Base-by-base conservation (phyloP, 2,797 vertebrate genomes). In the Eulemur coronatus region DNA sequence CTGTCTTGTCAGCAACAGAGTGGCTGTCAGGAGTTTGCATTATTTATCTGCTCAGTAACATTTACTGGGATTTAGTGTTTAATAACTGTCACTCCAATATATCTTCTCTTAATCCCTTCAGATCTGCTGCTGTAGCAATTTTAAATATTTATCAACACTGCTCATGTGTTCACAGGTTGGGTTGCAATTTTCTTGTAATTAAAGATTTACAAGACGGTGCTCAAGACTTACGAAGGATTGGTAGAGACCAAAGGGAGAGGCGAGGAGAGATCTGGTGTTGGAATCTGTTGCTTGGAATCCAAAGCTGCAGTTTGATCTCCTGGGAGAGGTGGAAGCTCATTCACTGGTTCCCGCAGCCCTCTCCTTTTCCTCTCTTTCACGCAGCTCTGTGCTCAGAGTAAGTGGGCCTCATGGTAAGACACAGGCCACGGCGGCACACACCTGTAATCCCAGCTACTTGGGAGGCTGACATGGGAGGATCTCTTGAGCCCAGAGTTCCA, bases 31-130 rank as follows among this genome's bases (percentile, higher is more conserved):
- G 81, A 84, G 50, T 85, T 84, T 98, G 98, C 96, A 97, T 98
- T 98, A 98, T 98, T 98, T 97, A 98, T 98, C 97, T 75, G 93
- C 89, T 95, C 33, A 3, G 97, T 98, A 98, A 98, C 98, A 76
- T 98, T 98, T 97, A 76, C 98, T 96, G 98, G 98, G 98, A 98
- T 98, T 98, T 98, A 93, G 97, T 98, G 98, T 98, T 98, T 98
- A 98, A 98, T 98, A 98, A 98, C 98, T 98, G 98, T 98, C 98
- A 97, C 96, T 98, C 96, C 98, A 95, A 98, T 97, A 94, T 97
- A 98, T 98, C 98, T 98, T 97, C 91, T 41, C 98, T 97, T 98
- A 98, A 98, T 98, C 98, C 98, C 97, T 97, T 98, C 97, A 97
- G 98, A 98, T 98, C 97, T 94, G 97, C 97, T 69, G 48, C 98